Evolutionary conservation across 2,888 invertebrate genomes (phyloP).

Genomic region (Scelioninae gen. 1): DNA sequence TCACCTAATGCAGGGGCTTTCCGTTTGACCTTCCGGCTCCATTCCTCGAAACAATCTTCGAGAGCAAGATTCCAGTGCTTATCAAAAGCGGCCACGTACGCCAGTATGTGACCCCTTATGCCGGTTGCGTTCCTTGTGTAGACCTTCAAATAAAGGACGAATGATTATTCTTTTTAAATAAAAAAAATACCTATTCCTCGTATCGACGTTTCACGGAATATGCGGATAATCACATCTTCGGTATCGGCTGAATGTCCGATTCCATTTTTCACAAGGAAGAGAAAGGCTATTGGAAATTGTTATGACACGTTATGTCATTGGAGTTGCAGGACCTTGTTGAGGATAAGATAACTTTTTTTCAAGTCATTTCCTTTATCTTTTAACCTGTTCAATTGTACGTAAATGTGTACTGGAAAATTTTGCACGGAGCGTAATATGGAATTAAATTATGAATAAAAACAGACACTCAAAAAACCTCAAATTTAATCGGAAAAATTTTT

Average conservation of each 20-base stretch:
- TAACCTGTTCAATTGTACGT: not conserved
- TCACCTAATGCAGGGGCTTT: conserved; percentile 88
- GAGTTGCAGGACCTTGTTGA: conserved; percentile 43
- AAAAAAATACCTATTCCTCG: conserved; percentile 71
- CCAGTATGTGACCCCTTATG: conserved; percentile 91
- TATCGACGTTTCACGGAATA: conserved; percentile 66
- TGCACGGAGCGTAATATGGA: not conserved
- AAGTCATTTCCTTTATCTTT: not conserved
- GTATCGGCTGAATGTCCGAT: conserved; percentile 20
- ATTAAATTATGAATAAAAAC: not conserved
- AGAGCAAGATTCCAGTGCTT: conserved; percentile 97
- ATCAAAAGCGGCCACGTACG: conserved; percentile 93
- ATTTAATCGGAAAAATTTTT: no score
- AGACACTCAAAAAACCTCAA: not conserved
- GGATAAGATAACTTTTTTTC: conserved; percentile 35
- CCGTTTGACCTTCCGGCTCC: conserved; percentile 87
- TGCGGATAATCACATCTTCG: conserved; percentile 62
- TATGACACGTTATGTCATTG: conserved; percentile 52
- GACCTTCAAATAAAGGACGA: conserved; percentile 86
- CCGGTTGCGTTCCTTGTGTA: conserved; percentile 89
- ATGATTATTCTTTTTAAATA: conserved; percentile 76
- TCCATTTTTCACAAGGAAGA: conserved; percentile 68
- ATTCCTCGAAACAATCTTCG: conserved; percentile 92
- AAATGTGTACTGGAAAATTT: not conserved
- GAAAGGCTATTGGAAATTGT: conserved; percentile 58